Evolutionary conservation across 2,888 invertebrate species (phyloP).

Genomic region (Archaeoteleia sp.): DNA sequence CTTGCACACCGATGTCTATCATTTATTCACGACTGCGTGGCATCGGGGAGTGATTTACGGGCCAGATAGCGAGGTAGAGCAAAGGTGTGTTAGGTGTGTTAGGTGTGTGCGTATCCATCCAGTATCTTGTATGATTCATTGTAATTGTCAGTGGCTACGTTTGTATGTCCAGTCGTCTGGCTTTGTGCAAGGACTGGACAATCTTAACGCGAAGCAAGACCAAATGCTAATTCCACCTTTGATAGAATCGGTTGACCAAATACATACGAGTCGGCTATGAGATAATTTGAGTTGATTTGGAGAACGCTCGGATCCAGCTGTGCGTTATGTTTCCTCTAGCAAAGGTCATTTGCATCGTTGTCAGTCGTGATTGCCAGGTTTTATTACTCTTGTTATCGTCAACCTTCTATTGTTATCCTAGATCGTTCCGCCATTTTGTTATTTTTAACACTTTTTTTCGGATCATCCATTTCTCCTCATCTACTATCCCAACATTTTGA

Average conservation of each 20-base stretch:
- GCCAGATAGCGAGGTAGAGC: constrained; percentile 36
- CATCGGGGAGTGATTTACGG: constrained; percentile 44
- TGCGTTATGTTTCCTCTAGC: no score
- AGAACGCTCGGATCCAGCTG: no score
- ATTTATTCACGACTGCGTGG: constrained; percentile 43
- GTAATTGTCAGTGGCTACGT: constrained; percentile 65
- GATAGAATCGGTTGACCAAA: constrained; percentile 16
- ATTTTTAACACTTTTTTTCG: no score
- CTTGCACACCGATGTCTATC: constrained; percentile 40
- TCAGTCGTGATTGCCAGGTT: no score
- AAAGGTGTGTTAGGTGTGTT: constrained; percentile 37
- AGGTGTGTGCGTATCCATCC: constrained; percentile 50
- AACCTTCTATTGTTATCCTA: no score
- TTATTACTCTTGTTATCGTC: no score
- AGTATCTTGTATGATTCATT: constrained; percentile 67
- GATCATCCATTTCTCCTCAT: no score
- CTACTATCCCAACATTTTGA: no score
- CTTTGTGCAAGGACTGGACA: constrained; percentile 23
- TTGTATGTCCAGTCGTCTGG: constrained; percentile 50
- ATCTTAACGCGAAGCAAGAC: constrained; percentile 17
- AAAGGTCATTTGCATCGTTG: no score
- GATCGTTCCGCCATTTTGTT: no score
- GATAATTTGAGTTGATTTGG: no score
- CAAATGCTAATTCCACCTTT: constrained; percentile 27
- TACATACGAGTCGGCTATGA: constrained; percentile 3